A percentile compares a stretch with the other conserved stretches of the same genome.
Conservation (phyloP, 2,888 invertebrate genomes). For the Patella pellucida region DNA sequence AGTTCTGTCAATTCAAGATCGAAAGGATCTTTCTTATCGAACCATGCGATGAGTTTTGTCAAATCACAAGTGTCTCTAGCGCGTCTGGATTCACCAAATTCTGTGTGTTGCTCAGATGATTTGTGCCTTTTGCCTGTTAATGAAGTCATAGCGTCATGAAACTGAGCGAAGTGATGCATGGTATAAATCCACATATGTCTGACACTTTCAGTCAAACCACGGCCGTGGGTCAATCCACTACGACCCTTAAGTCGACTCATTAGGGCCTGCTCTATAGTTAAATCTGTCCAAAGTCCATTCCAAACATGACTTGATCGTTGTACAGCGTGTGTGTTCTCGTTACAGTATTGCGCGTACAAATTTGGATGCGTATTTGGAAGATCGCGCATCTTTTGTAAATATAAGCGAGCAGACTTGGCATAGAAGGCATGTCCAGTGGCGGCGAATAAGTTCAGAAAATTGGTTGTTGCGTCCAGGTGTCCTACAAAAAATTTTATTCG, state of each 20-base stretch:
- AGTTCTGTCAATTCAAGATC: background rate
- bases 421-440: background rate
- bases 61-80: no score
- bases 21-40: background rate
- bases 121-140: background rate
- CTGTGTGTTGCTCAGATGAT: no score
- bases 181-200: background rate
- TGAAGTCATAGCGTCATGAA: conserved; percentile 5
- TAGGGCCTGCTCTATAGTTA: no score
- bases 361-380: background rate
- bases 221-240: background rate
- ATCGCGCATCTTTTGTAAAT: background rate
- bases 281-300: no score
- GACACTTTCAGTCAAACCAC: background rate
- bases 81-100: no score
- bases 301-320: no score
- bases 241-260: no score
- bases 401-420: conserved; percentile 4
- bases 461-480: background rate
- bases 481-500: no score
- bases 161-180: no score
- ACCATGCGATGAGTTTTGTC: background rate
- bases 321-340: no score
- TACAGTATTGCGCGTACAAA: background rate
- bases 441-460: background rate